Evolutionary conservation across 2,113 vertebrate species (phyloP).

Genomic region (Pseudorasbora parva): DNA sequence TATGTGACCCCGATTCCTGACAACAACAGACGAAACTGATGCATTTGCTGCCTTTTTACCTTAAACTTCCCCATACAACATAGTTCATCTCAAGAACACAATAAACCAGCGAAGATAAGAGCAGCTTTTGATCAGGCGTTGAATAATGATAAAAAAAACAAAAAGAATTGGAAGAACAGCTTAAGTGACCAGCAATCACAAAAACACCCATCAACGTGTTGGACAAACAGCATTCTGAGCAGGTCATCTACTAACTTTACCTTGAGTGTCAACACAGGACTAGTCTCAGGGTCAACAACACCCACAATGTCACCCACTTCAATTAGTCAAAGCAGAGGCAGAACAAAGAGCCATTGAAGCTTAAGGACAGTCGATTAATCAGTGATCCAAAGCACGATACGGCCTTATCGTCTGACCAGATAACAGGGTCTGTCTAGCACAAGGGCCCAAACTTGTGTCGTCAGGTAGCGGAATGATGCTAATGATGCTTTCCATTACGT

Average conservation of each 20-base stretch:
- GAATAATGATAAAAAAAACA: slow-evolving; percentile 67
- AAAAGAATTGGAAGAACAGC: slow-evolving; percentile 20
- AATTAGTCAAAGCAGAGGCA: slow-evolving; percentile 37
- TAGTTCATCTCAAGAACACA: slow-evolving; percentile 21
- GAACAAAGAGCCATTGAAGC: slow-evolving; percentile 54
- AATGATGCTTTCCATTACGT: slow-evolving; percentile 17
- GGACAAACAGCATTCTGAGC: slow-evolving; percentile 27
- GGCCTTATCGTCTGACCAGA: slow-evolving; percentile 22
- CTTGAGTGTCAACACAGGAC: slow-evolving; percentile 35
- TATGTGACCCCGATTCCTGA: background rate
- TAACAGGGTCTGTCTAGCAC: slow-evolving; percentile 31
- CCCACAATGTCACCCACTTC: background rate
- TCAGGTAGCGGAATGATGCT: background rate
- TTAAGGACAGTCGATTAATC: slow-evolving; percentile 44
- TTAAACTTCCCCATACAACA: background rate
- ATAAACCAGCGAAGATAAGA: slow-evolving; percentile 54
- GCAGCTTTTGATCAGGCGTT: slow-evolving; percentile 64
- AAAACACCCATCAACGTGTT: background rate
- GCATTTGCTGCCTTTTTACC: background rate
- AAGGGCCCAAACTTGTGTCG: background rate
- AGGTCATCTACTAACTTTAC: slow-evolving; percentile 31
- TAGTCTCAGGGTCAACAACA: slow-evolving; percentile 43
- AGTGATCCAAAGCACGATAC: slow-evolving; percentile 50
- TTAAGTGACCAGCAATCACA: background rate
- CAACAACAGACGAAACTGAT: background rate